These are phyloP conservation scores for Scelioninae gen. 2 DNA, from an alignment of 2,888 invertebrate genomes.

Conservation along the genomic window DNA sequence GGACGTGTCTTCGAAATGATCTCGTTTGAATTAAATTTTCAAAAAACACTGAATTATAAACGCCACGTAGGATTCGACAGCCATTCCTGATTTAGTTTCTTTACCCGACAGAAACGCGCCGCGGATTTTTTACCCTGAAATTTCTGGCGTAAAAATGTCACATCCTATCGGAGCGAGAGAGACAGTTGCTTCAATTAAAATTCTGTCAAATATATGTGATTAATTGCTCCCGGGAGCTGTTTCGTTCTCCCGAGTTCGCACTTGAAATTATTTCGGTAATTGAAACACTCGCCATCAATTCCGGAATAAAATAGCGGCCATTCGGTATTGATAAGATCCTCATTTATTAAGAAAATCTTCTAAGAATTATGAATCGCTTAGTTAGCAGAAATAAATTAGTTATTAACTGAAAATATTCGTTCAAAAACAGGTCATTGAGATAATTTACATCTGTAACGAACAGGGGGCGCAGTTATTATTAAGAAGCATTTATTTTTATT, in stretches of 20 bases:
- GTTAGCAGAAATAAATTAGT: too few relatives aligned
- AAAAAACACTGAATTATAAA: slow-evolving; percentile 25
- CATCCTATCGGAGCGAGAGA: slow-evolving; percentile 3
- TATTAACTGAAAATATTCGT: too few relatives aligned
- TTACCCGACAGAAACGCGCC: slow-evolving; percentile 15
- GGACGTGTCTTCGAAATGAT: slow-evolving; percentile 32
- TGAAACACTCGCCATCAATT: slow-evolving; percentile 39
- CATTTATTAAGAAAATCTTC: too few relatives aligned
- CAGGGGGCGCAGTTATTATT: too few relatives aligned
- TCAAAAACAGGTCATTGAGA: too few relatives aligned
- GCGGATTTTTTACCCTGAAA: slow-evolving; percentile 14
- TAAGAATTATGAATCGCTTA: too few relatives aligned
- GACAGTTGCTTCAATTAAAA: slow-evolving; percentile 44
- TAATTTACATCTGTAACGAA: too few relatives aligned
- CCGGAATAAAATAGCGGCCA: slow-evolving; percentile 18
- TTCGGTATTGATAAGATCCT: background rate
- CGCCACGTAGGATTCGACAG: slow-evolving; percentile 16
- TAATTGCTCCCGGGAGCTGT: slow-evolving; percentile 34
- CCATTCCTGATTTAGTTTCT: slow-evolving; percentile 25
- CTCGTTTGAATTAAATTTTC: slow-evolving; percentile 26
- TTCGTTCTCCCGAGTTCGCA: slow-evolving; percentile 16
- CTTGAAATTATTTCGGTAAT: slow-evolving; percentile 40
- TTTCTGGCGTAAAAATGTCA: slow-evolving; percentile 35
- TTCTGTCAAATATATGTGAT: slow-evolving; percentile 47
- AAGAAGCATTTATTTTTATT: too few relatives aligned